These are phyloP conservation scores for Platyscapa corneri DNA, from an alignment of 1,140 invertebrate genomes.

Conservation along the genomic window DNA sequence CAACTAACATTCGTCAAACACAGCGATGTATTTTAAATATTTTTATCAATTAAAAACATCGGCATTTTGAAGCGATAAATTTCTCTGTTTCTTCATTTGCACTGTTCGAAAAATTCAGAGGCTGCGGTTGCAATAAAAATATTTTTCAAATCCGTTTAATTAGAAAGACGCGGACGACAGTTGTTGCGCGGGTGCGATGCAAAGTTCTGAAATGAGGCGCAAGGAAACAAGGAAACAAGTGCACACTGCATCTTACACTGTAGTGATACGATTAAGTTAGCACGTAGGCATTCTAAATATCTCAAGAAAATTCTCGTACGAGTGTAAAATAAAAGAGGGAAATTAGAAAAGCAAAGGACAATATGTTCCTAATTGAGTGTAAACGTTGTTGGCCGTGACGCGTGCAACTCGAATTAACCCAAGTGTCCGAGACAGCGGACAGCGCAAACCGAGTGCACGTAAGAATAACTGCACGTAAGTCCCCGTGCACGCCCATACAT, in stretches of 20 bases:
- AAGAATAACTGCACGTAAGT: background rate
- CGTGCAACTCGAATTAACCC: background rate
- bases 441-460: background rate
- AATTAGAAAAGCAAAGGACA: constrained; percentile 55
- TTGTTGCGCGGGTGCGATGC: no score
- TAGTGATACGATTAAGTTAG: constrained; percentile 38
- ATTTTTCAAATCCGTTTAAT: no score
- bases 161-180: no score
- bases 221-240: constrained; percentile 11
- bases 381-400: constrained; percentile 34
- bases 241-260: background rate
- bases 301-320: constrained; percentile 2
- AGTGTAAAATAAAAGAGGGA: constrained; percentile 8
- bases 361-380: constrained; percentile 63
- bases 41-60: no score
- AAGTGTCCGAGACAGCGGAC: no score
- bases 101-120: no score
- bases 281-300: constrained; percentile 14
- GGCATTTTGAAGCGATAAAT: no score
- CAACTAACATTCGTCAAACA: no score
- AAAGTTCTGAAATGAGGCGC: no score
- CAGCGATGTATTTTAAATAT: no score
- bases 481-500: background rate
- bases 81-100: no score
- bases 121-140: no score